Percentiles rank a stretch among this genome's conserved stretches.
These are phyloP conservation scores for Apotomis capreana DNA, from an alignment of 2,888 invertebrate species.

Conservation along the genomic window DNA sequence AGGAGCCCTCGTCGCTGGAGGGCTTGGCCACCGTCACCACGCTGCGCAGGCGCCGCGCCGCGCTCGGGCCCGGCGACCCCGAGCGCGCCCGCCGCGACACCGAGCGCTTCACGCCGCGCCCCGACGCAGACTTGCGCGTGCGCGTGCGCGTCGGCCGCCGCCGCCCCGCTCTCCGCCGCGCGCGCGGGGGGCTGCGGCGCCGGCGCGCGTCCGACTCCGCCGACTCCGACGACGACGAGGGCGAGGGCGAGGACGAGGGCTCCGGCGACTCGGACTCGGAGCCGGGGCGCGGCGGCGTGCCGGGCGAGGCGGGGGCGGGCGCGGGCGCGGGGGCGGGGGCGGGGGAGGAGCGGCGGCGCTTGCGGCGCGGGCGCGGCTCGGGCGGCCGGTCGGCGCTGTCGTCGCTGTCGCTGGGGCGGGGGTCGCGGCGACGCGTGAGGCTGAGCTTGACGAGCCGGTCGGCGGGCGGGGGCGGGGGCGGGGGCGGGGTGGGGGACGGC, in stretches of 20 bases:
- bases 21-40: slow-evolving; percentile 66
- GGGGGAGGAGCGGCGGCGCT: slow-evolving; percentile 40
- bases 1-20: slow-evolving; percentile 53
- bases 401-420: slow-evolving; percentile 59
- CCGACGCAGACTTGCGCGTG: slow-evolving; percentile 57
- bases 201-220: slow-evolving; percentile 10
- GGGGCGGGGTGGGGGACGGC: no score
- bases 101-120: slow-evolving; percentile 38
- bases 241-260: slow-evolving; percentile 45
- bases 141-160: slow-evolving; percentile 56
- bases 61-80: slow-evolving; percentile 40
- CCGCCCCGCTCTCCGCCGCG: slow-evolving; percentile 50
- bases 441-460: slow-evolving; percentile 54
- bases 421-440: slow-evolving; percentile 49
- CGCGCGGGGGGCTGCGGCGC: slow-evolving; percentile 2
- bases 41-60: slow-evolving; percentile 70
- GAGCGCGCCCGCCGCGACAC: slow-evolving; percentile 48
- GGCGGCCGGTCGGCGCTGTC: slow-evolving; percentile 54
- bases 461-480: slow-evolving; percentile 42
- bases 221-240: slow-evolving; percentile 17
- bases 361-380: slow-evolving; percentile 48
- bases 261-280: slow-evolving; percentile 10
- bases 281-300: slow-evolving; percentile 42
- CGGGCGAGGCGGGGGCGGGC: slow-evolving; percentile 32
- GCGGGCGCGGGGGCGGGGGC: slow-evolving; percentile 37